Conservation (phyloP, 2,113 vertebrate genomes). For the Pimephales promelas region DNA sequence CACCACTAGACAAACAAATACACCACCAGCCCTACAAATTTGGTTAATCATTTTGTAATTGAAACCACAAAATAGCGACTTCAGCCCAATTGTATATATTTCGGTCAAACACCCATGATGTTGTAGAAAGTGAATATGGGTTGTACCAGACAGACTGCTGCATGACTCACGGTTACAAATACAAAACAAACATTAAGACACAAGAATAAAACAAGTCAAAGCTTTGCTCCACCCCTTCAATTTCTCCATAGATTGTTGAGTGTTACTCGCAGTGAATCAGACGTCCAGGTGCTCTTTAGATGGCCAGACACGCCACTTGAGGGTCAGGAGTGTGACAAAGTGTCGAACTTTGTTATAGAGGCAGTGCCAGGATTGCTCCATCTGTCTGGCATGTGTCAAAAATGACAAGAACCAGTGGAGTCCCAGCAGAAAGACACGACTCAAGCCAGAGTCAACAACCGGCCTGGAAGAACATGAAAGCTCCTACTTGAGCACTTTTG, state of each 20-base stretch:
- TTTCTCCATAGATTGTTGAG: background rate
- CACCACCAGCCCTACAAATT: background rate
- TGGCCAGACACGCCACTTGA: background rate
- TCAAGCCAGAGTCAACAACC: conserved; percentile 25
- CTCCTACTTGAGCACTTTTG: conserved; percentile 9
- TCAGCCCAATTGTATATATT: conserved; percentile 6
- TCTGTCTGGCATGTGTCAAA: conserved; percentile 39
- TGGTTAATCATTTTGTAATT: background rate
- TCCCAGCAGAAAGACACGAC: background rate
- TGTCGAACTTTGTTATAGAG: background rate
- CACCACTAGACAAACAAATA: conserved; percentile 1
- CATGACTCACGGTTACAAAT: background rate
- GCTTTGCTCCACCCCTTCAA: background rate
- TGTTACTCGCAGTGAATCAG: background rate
- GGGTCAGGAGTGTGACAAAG: conserved; percentile 31
- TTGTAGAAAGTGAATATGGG: conserved; percentile 20
- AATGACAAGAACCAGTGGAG: conserved; percentile 38
- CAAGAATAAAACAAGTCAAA: background rate
- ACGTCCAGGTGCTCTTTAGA: conserved; percentile 13
- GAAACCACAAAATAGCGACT: conserved; percentile 15
- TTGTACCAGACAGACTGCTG: conserved; percentile 26
- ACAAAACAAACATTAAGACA: conserved; percentile 28
- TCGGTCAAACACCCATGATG: conserved; percentile 20
- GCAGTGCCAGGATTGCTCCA: conserved; percentile 15
- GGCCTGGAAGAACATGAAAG: conserved; percentile 29